Percentiles rank a stretch among this genome's conserved stretches.
phyloP scores from a whole-genome alignment of 2,797 vertebrate species.

The Adelosebastes latens region DNA sequence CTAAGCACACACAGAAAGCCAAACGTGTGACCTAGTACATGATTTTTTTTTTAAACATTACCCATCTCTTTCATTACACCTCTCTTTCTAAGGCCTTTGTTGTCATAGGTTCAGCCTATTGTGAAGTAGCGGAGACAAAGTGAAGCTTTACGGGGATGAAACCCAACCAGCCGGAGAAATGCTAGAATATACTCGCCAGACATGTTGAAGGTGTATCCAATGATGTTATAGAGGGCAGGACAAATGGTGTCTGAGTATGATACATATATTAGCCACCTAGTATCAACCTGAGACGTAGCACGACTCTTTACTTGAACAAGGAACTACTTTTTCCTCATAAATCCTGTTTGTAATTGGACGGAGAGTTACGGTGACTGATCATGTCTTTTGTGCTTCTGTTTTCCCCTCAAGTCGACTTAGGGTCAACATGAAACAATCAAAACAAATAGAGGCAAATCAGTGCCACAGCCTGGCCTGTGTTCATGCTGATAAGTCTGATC shows the following conservation, averaged over 20 bases:
- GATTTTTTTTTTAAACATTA: not conserved
- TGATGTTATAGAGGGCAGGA: constrained; percentile 28
- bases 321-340: not conserved
- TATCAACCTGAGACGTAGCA: constrained; percentile 14
- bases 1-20: constrained; percentile 43
- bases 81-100: constrained; percentile 55
- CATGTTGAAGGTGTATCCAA: constrained; percentile 51
- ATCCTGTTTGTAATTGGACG: not conserved
- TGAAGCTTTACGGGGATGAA: constrained; percentile 55
- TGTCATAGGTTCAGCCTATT: constrained; percentile 52
- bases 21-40: constrained; percentile 68
- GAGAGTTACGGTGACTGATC: not conserved
- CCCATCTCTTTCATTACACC: constrained; percentile 52
- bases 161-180: constrained; percentile 59
- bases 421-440: not conserved
- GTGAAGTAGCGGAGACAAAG: constrained; percentile 59
- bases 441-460: not conserved
- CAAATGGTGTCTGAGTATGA: constrained; percentile 25
- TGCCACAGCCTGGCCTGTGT: not conserved
- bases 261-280: constrained; percentile 7
- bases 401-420: not conserved
- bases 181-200: constrained; percentile 48
- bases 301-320: not conserved
- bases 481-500: not conserved
- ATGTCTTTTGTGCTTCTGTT: not conserved